Conservation (phyloP, 2,888 invertebrate genomes). For the Dioctria rufipes region DNA sequence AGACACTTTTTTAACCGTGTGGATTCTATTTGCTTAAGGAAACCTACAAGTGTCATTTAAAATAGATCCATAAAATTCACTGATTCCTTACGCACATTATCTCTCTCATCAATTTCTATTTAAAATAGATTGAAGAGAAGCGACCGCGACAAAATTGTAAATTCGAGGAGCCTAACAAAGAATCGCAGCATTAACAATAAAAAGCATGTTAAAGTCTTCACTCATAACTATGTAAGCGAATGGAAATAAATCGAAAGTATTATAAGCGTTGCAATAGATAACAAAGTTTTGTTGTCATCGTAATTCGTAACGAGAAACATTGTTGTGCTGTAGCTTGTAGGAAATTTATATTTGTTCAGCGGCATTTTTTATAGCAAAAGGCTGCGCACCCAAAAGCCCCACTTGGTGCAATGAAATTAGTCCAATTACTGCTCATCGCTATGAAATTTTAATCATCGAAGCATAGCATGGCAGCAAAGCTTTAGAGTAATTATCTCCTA, state of each 20-base stretch:
- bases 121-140: too few relatives aligned
- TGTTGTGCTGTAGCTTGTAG: background rate
- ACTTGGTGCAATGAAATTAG: constrained; percentile 37
- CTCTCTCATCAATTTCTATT: too few relatives aligned
- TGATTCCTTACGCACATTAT: too few relatives aligned
- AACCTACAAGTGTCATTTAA: too few relatives aligned
- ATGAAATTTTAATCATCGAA: constrained; percentile 49
- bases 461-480: constrained; percentile 3
- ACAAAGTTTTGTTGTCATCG: constrained; percentile 6
- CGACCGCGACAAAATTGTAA: too few relatives aligned
- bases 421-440: constrained; percentile 45
- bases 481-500: constrained; percentile 5
- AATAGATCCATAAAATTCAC: too few relatives aligned
- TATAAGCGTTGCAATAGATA: background rate
- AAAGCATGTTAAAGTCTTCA: too few relatives aligned
- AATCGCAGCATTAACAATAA: background rate
- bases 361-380: background rate
- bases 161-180: background rate
- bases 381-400: background rate
- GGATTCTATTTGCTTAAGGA: too few relatives aligned
- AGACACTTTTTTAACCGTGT: too few relatives aligned
- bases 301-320: background rate
- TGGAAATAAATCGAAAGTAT: background rate
- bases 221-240: background rate
- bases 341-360: background rate